Base-by-base conservation (phyloP, 2,888 invertebrate genomes). In the Ochropacha duplaris region DNA sequence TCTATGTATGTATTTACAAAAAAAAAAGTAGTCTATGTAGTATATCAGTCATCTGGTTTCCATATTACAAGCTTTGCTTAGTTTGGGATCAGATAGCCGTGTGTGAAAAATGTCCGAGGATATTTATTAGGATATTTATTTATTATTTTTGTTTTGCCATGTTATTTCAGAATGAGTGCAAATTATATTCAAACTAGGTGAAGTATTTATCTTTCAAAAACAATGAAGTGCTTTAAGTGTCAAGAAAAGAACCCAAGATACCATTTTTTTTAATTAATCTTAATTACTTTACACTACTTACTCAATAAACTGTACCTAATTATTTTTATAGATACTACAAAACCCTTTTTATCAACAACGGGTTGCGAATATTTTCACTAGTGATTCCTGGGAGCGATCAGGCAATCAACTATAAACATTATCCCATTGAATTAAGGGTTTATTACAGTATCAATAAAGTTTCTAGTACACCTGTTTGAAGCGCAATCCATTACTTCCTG, bases 401-500 rank as follows among this genome's bases (percentile, higher is more conserved):
- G 24, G 8, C 19, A 34, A 31, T 52, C 19, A 44, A 44, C 1
- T 44, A 44, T 31, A 24, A 19, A 4, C 52, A 22, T 19, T 52
- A 52, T 31, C 11, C 31, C 12, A 12, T 52, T 22, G 52, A 31
- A 19, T 19, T 22, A 52, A 31, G 12, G 52, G 28, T 31, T 31
- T 19, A 44, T 44, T 19, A 19, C 44, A 19, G 19, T 4, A 44
- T 19, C 19, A 19, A 16, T 28, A 28, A 28, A 26, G 14, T 51
- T 28, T 52, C 12, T 12, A 31, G 31, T 31, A 22, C 52, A 11
- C 31, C 16, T 52, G 26, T 22, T 50, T 24, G 24, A 26, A 26
- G 50, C 31, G 52, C 31, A 52, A 52, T 44, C 50, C 39, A 34
- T 50, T 54, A 54, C 60, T 60, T 60, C 60, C 60, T 60, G 24